Evolutionary conservation across 1,140 invertebrate genomes (phyloP), one percentile per base, ranked within the genome.

Genomic region (Metaphire vulgaris): DNA sequence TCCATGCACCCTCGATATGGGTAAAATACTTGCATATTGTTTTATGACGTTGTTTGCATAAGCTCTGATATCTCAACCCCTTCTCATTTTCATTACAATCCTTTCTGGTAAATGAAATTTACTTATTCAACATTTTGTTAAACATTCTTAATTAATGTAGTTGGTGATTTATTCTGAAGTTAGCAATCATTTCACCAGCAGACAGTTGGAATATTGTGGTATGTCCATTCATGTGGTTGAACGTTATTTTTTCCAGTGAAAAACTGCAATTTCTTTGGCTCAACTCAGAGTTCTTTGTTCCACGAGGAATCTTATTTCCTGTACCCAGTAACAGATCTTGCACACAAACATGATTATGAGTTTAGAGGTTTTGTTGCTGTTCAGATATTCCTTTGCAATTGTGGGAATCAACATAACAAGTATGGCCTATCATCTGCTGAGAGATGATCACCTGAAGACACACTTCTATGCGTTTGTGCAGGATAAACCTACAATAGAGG

Each of bases 371-470:
- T n/a, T n/a, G 30, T 0, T 68, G 30, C 6, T 21, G 6, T 28
- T 21, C 72, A 73, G 72, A 73, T 73, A 73, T 41, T 73, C 41
- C 31, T 73, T 73, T 64, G 72, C 72, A 26, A 73, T 73, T 2
- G 72, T 73, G 14, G 72, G 72, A 26, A 73, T 73, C n/a, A 73
- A 73, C 72, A 34, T 73, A 2, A 73, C 72, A 1, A 73, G 72
- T 34, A 28, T 73, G 41, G 32, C 72, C 12, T 73, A 73, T 41
- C 72, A 73, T 14, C 26, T 73, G 16, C 41, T 73, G 6, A 41
- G 12, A n/a, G 34, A 34, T 12, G 72, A 34, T 14, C 32, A 73
- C 28, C 41, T 73, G 28, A 73, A 34, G 28, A 21, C 16, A 16
- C 72, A 73, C 41, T 73, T 73, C 28, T 73, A 73, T 41, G n/a